Base-by-base conservation (phyloP, 1,140 invertebrate genomes). In the Drosophila guanche region DNA sequence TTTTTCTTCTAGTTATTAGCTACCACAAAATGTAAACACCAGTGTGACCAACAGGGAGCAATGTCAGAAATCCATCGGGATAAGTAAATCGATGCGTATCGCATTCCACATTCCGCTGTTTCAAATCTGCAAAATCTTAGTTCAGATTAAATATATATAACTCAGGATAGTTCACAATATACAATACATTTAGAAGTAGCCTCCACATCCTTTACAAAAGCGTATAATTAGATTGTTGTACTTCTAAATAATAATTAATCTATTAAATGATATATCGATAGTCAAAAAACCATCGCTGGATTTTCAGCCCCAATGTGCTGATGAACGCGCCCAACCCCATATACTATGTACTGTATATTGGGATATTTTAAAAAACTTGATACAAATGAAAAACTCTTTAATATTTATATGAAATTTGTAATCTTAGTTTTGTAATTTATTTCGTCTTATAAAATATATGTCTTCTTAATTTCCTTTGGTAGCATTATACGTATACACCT, bases 401-500 rank as follows among this genome's bases (percentile, higher is more conserved):
- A 67, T 20, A 40, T 40, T 52, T 62, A 37, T 51, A 43, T 53
- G 45, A 54, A 47, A 48, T 85, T 72, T 79, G 63, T 80, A 76
- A 67, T 86, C 69, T 73, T 67, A 72, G 50, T 72, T 83, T 68
- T 74, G 16, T 86, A 66, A 80, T 85, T 86, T 81, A 86, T 61
- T 56, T 50, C 76, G 65, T 86, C 80, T 85, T 84, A 84, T 80
- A 86, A 84, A 84, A 84, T 79, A 85, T 84, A 84, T 80, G 10
- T 12, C 25, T 84, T 76, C 75, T 76, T 79, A 68, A 23, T 47
- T 76, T 86, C 77, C 80, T 84, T 84, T 84, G 80, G 80, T 84
- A 84, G 83, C 74, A 73, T 84, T 78, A 84, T 84, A 85, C 76
- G 76, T 79, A 79, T 81, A 83, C 80, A 83, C 79, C 68, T 81